phyloP scores from a whole-genome alignment of 2,888 invertebrate genomes.

The Meganola albula region DNA sequence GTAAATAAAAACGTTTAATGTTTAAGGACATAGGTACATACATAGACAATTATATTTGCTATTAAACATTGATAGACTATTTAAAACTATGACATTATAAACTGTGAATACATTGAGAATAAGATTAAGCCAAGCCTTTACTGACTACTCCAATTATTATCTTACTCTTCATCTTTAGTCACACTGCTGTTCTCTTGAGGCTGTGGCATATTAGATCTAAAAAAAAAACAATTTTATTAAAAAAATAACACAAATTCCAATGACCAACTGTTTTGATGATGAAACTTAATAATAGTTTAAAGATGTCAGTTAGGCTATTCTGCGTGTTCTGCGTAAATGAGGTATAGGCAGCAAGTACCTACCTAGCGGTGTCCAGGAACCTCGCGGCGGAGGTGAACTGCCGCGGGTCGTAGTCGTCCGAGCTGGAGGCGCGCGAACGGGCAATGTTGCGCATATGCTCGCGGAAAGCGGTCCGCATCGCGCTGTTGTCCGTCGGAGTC shows the following conservation, averaged over 20 bases:
- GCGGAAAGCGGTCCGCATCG: constrained; percentile 43
- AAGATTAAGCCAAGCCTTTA: constrained; percentile 21
- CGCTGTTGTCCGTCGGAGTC: constrained; percentile 19
- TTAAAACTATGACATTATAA: constrained; percentile 14
- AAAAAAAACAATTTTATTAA: constrained; percentile 3
- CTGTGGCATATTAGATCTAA: constrained; percentile 16
- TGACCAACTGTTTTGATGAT: too few species aligned
- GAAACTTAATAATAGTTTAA: not conserved
- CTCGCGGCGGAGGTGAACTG: constrained; percentile 41
- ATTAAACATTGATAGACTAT: constrained; percentile 14
- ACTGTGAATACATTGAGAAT: constrained; percentile 14
- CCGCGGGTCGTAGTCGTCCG: constrained; percentile 44
- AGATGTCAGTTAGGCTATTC: not conserved
- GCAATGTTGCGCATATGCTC: constrained; percentile 48
- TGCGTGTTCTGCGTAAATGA: not conserved
- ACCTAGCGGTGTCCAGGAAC: constrained; percentile 38
- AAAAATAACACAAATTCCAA: not conserved
- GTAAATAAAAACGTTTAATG: too few species aligned
- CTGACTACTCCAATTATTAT: constrained; percentile 16
- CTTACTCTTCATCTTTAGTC: constrained; percentile 22
- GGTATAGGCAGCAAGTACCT: not conserved
- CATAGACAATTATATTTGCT: constrained; percentile 9
- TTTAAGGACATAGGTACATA: not conserved
- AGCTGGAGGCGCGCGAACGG: constrained; percentile 36
- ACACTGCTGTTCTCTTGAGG: constrained; percentile 14